These are phyloP conservation scores for Sacculina carcini DNA, from an alignment of 2,888 invertebrate species.

Conservation along the genomic window DNA sequence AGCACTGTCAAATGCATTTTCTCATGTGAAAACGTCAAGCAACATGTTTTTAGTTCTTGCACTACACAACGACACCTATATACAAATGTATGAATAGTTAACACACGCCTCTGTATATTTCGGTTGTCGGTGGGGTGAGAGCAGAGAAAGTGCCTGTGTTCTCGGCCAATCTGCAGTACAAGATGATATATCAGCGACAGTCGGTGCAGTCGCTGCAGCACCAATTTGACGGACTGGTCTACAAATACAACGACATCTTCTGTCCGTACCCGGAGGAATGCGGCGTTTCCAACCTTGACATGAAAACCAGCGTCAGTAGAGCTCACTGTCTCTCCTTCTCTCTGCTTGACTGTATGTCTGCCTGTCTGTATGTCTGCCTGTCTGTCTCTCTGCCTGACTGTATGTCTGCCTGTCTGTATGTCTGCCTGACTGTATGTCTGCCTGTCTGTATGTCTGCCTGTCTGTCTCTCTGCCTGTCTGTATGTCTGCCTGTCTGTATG, in stretches of 20 bases:
- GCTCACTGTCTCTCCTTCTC: too few relatives aligned
- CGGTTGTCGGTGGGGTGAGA: neutral
- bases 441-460: neutral
- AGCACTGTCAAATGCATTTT: too few relatives aligned
- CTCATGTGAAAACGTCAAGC: too few relatives aligned
- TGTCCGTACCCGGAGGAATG: constrained; percentile 14
- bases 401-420: neutral
- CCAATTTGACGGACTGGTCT: constrained; percentile 14
- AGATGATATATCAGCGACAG: constrained; percentile 13
- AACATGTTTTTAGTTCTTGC: too few relatives aligned
- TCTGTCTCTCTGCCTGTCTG: neutral
- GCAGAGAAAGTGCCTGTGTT: constrained; percentile 14
- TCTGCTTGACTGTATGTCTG: too few relatives aligned
- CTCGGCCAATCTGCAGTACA: constrained; percentile 14
- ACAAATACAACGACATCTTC: constrained; percentile 15
- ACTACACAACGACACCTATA: too few relatives aligned
- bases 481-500: neutral
- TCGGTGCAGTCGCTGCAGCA: constrained; percentile 13
- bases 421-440: neutral
- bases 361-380: too few relatives aligned
- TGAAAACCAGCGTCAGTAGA: constrained; percentile 12
- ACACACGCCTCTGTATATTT: neutral
- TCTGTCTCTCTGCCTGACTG: neutral
- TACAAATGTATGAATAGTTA: too few relatives aligned
- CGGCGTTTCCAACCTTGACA: constrained; percentile 13